Conservation (phyloP, 2,113 vertebrate genomes). For the Psephotus haematonotus region DNA sequence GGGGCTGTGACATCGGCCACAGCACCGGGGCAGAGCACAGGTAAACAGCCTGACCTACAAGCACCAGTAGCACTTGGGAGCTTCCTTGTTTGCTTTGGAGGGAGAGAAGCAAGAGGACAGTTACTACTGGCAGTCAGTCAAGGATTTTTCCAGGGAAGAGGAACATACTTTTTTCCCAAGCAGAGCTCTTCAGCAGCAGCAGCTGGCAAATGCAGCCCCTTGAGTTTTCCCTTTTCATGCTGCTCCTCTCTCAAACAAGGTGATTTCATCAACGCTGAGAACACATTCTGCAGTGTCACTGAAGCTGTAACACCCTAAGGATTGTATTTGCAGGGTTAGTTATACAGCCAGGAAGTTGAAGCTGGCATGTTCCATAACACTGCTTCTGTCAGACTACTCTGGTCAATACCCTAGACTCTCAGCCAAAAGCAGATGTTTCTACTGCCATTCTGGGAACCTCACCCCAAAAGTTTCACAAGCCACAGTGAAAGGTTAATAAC, state of each 20-base stretch:
- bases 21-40: not conserved
- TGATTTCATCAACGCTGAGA: not conserved
- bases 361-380: not conserved
- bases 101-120: not conserved
- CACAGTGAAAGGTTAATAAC: not conserved
- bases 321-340: not conserved
- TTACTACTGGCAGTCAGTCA: not conserved
- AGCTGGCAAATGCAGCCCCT: not conserved
- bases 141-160: not conserved
- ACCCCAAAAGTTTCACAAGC: not conserved
- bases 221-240: not conserved
- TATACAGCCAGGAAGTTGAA: not conserved
- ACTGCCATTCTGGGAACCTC: not conserved
- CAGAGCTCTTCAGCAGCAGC: not conserved
- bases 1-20: not conserved
- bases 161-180: not conserved
- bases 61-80: not conserved
- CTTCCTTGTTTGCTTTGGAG: not conserved
- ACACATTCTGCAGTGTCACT: accelerated
- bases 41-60: not conserved
- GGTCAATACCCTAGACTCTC: not conserved
- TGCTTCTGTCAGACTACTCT: not conserved
- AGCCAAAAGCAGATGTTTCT: not conserved
- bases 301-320: not conserved
- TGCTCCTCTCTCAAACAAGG: not conserved